These are phyloP conservation scores for Parauchenoglanis ngamensis DNA, from an alignment of 2,797 vertebrate species.

Conservation along the genomic window DNA sequence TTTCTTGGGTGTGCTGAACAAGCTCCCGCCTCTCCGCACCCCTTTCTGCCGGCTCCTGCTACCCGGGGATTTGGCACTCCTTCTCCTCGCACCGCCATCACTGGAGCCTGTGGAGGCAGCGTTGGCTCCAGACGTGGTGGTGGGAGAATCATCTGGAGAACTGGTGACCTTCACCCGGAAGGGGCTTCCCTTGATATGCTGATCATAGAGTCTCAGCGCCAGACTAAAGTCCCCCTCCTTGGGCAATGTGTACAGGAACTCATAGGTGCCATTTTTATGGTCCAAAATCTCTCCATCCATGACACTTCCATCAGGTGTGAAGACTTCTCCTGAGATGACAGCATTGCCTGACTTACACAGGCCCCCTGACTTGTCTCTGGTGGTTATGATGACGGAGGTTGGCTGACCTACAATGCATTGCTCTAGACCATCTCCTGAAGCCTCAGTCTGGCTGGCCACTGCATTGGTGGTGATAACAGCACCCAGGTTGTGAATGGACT, in stretches of 20 bases:
- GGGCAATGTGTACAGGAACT: constrained; percentile 91
- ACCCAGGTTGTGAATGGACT: constrained; percentile 95
- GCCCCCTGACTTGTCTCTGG: constrained; percentile 95
- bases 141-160: constrained; percentile 85
- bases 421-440: constrained; percentile 88
- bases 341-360: constrained; percentile 93
- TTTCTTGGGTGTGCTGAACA: constrained; percentile 91
- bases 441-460: constrained; percentile 94
- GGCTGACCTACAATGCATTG: constrained; percentile 92
- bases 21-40: constrained; percentile 90
- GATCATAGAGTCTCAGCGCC: constrained; percentile 91
- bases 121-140: constrained; percentile 73
- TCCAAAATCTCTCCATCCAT: constrained; percentile 93
- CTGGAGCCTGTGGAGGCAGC: constrained; percentile 80
- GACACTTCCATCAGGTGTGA: constrained; percentile 92
- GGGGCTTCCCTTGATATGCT: constrained; percentile 96
- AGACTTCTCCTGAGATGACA: constrained; percentile 91
- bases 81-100: constrained; percentile 90
- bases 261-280: constrained; percentile 96
- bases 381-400: constrained; percentile 91
- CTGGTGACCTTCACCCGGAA: constrained; percentile 88
- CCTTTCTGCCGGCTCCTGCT: constrained; percentile 84
- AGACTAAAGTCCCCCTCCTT: constrained; percentile 94
- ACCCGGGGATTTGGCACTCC: constrained; percentile 86
- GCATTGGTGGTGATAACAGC: constrained; percentile 94